Evolutionary conservation across 2,113 vertebrate genomes (phyloP).

Genomic region (Nesospiza acunhae): DNA sequence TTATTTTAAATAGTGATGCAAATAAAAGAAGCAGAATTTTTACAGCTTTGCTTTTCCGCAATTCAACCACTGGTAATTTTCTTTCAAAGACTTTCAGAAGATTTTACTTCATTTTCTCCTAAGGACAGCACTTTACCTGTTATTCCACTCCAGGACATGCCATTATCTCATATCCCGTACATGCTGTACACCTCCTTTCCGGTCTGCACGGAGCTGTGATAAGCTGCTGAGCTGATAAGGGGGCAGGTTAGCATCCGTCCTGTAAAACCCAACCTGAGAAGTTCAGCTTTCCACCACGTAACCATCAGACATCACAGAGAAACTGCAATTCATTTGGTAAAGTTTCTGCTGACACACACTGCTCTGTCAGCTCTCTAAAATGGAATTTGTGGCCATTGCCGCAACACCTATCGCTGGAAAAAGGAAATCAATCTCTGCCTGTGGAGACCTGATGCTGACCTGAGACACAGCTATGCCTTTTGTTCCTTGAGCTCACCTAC

Average conservation of each 20-base stretch:
- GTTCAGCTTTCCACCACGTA: slow-evolving; percentile 23
- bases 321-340: background rate
- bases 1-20: background rate
- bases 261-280: background rate
- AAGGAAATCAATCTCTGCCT: background rate
- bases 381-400: background rate
- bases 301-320: background rate
- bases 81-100: background rate
- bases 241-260: background rate
- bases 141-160: background rate
- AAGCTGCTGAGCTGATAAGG: slow-evolving; percentile 22
- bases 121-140: background rate
- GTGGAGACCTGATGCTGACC: background rate
- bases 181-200: background rate
- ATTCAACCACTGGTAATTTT: background rate
- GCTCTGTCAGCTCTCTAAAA: background rate
- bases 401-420: background rate
- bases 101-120: background rate
- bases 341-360: background rate
- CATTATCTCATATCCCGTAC: background rate
- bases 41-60: background rate
- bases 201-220: background rate
- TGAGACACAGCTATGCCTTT: background rate
- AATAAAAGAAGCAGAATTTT: background rate
- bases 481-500: background rate